These are phyloP conservation scores for Mercenaria mercenaria DNA, from an alignment of 1,140 invertebrate genomes.

Conservation along the genomic window DNA sequence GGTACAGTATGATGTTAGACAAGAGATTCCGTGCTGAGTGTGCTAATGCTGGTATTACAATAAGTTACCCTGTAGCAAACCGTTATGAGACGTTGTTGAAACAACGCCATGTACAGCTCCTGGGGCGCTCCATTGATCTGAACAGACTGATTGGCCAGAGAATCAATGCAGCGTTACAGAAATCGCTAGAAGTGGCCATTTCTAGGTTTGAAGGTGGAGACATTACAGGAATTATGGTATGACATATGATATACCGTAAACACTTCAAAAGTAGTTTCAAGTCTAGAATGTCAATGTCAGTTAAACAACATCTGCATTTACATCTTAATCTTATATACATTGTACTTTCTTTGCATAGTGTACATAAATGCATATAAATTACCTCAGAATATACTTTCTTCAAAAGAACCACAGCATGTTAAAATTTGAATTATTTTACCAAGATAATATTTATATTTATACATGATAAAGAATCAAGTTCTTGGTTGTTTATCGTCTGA, in stretches of 20 bases:
- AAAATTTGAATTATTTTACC: too few species aligned
- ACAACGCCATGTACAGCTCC: slow-evolving; percentile 96
- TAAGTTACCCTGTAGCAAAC: slow-evolving; percentile 93
- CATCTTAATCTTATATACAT: too few species aligned
- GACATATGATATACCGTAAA: not conserved
- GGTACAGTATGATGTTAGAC: slow-evolving; percentile 95
- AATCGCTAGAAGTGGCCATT: slow-evolving; percentile 97
- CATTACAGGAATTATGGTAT: slow-evolving; percentile 97
- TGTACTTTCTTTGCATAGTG: too few species aligned
- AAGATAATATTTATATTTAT: too few species aligned
- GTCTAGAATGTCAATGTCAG: not conserved
- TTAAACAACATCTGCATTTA: too few species aligned
- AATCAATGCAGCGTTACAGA: slow-evolving; percentile 98
- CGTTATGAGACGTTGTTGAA: slow-evolving; percentile 98
- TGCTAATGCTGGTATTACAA: slow-evolving; percentile 91
- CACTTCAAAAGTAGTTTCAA: too few species aligned
- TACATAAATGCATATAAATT: too few species aligned
- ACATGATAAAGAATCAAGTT: too few species aligned
- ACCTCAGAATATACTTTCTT: too few species aligned
- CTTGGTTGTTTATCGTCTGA: too few species aligned
- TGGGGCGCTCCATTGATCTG: slow-evolving; percentile 98
- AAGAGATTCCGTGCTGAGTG: slow-evolving; percentile 98
- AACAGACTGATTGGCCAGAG: slow-evolving; percentile 98
- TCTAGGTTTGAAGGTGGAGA: slow-evolving; percentile 98
- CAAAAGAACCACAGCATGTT: too few species aligned